A percentile compares a stretch with the other conserved stretches of the same genome.
Evolutionary conservation across 1,140 invertebrate genomes (phyloP).

Genomic region (Drosophila nasuta): DNA sequence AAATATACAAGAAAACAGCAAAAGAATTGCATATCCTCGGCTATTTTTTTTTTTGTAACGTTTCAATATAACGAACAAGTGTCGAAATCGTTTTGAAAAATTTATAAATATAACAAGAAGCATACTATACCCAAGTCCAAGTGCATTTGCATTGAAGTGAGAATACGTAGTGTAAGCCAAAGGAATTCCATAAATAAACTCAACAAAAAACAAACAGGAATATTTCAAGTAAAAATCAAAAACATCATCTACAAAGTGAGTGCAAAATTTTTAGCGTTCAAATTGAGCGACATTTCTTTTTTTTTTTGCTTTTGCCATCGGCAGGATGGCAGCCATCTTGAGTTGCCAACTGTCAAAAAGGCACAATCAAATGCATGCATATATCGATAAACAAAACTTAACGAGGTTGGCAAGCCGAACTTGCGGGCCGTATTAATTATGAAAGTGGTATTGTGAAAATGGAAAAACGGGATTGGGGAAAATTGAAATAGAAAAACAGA

Average conservation of each 20-base stretch:
- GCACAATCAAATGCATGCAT: not conserved
- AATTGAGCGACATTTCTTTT: slow-evolving; percentile 19
- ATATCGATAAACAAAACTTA: not conserved
- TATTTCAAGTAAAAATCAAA: not conserved
- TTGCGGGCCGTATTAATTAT: not conserved
- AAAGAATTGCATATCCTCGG: slow-evolving; percentile 3
- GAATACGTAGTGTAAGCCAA: slow-evolving; percentile 36
- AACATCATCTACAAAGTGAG: slow-evolving; percentile 27
- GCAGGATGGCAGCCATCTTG: not conserved
- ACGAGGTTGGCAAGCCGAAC: not conserved
- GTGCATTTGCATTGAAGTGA: slow-evolving; percentile 53
- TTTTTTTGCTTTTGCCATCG: not conserved
- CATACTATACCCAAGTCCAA: slow-evolving; percentile 36
- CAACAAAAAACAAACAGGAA: slow-evolving; percentile 7
- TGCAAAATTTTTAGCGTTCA: slow-evolving; percentile 18
- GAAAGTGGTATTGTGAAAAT: not conserved
- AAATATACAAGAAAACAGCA: slow-evolving; percentile 25
- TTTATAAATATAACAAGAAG: slow-evolving; percentile 3
- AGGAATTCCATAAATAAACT: slow-evolving; percentile 40
- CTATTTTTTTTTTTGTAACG: slow-evolving; percentile 26
- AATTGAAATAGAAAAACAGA: slow-evolving; percentile 21
- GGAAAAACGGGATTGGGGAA: not conserved
- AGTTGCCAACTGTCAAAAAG: not conserved
- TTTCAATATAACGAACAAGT: slow-evolving; percentile 19
- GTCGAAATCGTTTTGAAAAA: slow-evolving; percentile 11